A percentile compares a stretch with the other conserved stretches of the same genome.
Conservation (phyloP, 2,888 invertebrate species). For the Tiphia femorata region DNA sequence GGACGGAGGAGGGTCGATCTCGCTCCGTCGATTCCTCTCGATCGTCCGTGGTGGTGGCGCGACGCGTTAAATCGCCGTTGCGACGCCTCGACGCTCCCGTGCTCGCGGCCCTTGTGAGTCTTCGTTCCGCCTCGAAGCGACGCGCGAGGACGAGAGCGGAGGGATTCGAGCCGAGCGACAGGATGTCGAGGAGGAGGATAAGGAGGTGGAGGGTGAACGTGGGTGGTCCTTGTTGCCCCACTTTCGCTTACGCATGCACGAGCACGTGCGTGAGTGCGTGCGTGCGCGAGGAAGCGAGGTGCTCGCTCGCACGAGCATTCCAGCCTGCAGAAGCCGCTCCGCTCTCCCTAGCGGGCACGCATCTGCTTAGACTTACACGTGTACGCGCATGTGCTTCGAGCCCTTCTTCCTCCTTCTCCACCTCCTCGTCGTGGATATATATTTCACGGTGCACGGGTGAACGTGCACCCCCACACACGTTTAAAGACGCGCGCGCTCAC, state of each 20-base stretch:
- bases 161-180: slow-evolving; percentile 3
- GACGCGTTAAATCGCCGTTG: too few relatives aligned
- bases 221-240: slow-evolving; percentile 50
- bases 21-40: not conserved
- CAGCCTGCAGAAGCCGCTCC: not conserved
- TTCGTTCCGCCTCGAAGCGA: slow-evolving; percentile 1
- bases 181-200: too few relatives aligned
- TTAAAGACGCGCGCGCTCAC: not conserved
- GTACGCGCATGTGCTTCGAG: not conserved
- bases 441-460: not conserved
- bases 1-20: too few relatives aligned
- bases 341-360: not conserved
- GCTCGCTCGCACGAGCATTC: too few relatives aligned
- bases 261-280: slow-evolving; percentile 42
- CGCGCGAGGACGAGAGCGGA: slow-evolving; percentile 3
- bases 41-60: not conserved
- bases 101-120: slow-evolving; percentile 4
- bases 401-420: too few relatives aligned
- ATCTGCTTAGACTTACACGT: not conserved
- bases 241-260: slow-evolving; percentile 53
- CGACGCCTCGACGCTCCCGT: not conserved
- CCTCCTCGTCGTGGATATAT: not conserved
- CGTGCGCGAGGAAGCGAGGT: slow-evolving; percentile 3
- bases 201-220: slow-evolving; percentile 20
- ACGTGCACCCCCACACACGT: too few relatives aligned